Evolutionary conservation across 2,888 invertebrate genomes (phyloP).

Genomic region (Drosophila flavopinicola): DNA sequence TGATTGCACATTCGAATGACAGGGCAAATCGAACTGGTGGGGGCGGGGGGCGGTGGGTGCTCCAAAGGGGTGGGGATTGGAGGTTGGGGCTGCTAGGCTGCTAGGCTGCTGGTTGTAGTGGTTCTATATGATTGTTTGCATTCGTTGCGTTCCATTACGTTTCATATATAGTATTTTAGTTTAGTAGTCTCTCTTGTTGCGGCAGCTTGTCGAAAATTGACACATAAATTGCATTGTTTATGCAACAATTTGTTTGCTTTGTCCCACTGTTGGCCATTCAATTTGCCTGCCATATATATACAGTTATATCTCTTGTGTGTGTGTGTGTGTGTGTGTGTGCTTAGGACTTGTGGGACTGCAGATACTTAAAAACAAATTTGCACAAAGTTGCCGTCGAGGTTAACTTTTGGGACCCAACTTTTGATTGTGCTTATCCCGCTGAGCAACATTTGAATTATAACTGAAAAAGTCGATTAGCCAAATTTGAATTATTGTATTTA

Average conservation of each 20-base stretch:
- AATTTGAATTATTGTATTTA: too few relatives aligned
- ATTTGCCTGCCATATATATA: background rate
- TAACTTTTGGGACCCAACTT: slow-evolving; percentile 5
- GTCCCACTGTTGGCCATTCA: slow-evolving; percentile 35
- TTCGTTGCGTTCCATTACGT: slow-evolving; percentile 10
- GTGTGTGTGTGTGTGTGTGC: slow-evolving; percentile 6
- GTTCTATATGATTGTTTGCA: slow-evolving; percentile 27
- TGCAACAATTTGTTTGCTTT: slow-evolving; percentile 41
- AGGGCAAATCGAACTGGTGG: background rate
- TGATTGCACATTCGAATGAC: slow-evolving; percentile 66
- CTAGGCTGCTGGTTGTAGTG: background rate
- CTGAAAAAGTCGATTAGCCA: too few relatives aligned
- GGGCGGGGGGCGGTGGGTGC: too few relatives aligned
- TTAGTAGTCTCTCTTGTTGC: slow-evolving; percentile 10
- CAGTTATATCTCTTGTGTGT: too few relatives aligned
- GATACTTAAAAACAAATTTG: slow-evolving; percentile 51
- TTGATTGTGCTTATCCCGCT: slow-evolving; percentile 20
- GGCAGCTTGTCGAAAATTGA: slow-evolving; percentile 50
- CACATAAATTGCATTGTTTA: slow-evolving; percentile 72
- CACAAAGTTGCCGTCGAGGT: slow-evolving; percentile 25
- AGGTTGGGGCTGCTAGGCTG: background rate
- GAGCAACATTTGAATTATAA: too few relatives aligned
- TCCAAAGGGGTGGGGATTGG: background rate
- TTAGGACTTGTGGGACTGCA: background rate
- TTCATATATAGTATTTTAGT: slow-evolving; percentile 26